Base-by-base conservation (phyloP, 2,888 invertebrate genomes). In the Cantharis lateralis region DNA sequence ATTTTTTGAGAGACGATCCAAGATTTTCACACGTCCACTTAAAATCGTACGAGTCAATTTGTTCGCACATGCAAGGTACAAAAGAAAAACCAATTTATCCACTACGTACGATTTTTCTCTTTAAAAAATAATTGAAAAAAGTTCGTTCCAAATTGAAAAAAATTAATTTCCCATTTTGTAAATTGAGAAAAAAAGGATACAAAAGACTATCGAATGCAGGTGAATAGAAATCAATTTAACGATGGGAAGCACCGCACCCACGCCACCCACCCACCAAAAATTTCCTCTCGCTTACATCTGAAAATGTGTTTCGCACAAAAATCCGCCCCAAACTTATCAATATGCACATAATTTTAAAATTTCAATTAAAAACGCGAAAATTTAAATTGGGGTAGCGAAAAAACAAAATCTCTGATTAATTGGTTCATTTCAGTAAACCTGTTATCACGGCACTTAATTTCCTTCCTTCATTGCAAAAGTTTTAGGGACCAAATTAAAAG, bases 401-500 rank as follows among this genome's bases (percentile, higher is more conserved):
- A 66, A 66, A n/a, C 64, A 66, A 66, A 16, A 24, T 20, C 62
- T 10, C 13, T 20, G 62, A 73, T 73, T 73, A 73, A 69, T 69
- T 62, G 10, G 15, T 28, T 15, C 64, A n/a, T 68, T 16, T 61
- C 15, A 16, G 62, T 73, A 73, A 73, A 73, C 73, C 69, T 73
- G 68, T 73, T 73, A 73, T 69, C 73, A 63, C 26, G 24, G 62
- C 73, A 69, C 69, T 73, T 69, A 73, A 61, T 70, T 18, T 48
- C 70, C 16, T 61, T 70, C 48, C 68, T 68, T 28, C 26, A 28
- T 68, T n/a, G 15, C 32, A 28, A 68, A 15, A 74, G 74, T 66
- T 74, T 73, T 74, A 66, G 71, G 70, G 75, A 66, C 32, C 32
- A 75, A 75, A 70, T 75, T 70, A 75, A 75, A 75, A 74, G 74